Base-by-base conservation (phyloP, 2,113 vertebrate species). In the Brevimyrus niger region DNA sequence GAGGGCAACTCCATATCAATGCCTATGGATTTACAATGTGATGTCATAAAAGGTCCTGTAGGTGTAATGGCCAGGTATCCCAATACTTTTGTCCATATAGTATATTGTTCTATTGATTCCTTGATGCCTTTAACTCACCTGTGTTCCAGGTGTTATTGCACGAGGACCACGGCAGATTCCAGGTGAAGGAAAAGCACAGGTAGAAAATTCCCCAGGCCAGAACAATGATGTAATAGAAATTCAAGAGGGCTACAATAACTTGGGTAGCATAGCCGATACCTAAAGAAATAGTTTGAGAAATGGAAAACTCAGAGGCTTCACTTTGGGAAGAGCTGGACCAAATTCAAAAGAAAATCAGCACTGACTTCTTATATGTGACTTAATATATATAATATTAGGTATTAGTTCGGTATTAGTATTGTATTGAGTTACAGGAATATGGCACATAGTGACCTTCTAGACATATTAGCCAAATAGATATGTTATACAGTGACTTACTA, bases 171-270 rank as follows among this genome's bases (percentile, higher is more conserved):
- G 98, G 98, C 21, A 99, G 96, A 92, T 98, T 93, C 0, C 95
- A 94, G 87, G 97, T 97, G 94, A 99, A 99, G 0, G 96, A 98
- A 92, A 96, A 96, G 91, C 95, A 97, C 93, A 99, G 96, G 94
- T 96, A 99, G 94, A 98, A 99, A 92, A 98, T 94, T 48, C 96
- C 97, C 98, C 98, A 99, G 90, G 98, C 97, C 92, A 99, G 94
- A 89, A 99, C 97, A 0, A 99, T 27, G 89, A 99, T 97, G 94
- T 99, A 99, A 94, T 99, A 99, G 93, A 97, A 92, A 93, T 97
- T 98, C n/a, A 98, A 94, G 82, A 99, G 95, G 0, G 94, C 3
- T 5, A 97, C 96, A 8, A 99, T 98, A 90, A 98, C 96, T 94
- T 98, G 97, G 0, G 97, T 98, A 90, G 97, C 97, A 9, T 98